Conservation (phyloP, 2,888 invertebrate genomes). For the Andrena flavipes region DNA sequence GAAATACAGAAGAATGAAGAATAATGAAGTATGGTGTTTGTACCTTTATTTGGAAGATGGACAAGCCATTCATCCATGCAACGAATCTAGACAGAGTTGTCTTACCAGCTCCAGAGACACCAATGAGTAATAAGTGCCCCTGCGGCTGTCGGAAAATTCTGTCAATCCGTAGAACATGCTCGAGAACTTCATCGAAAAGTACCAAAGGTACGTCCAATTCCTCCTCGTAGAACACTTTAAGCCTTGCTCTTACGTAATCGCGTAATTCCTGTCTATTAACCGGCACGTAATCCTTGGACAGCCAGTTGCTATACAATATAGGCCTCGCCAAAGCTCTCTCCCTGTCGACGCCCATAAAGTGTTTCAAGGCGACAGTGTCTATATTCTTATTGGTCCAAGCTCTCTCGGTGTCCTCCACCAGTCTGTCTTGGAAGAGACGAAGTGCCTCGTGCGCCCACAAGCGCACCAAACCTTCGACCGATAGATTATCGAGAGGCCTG, state of each 20-base stretch:
- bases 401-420: conserved; percentile 97
- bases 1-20: neutral
- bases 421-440: conserved; percentile 97
- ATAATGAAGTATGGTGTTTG: conserved; percentile 2
- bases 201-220: conserved; percentile 99
- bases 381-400: conserved; percentile 99
- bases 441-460: conserved; percentile 99
- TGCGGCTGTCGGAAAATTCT: conserved; percentile 99
- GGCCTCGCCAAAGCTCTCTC: conserved; percentile 96
- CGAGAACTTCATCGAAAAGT: conserved; percentile 99
- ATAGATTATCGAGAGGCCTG: conserved; percentile 95
- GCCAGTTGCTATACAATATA: conserved; percentile 99
- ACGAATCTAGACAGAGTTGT: conserved; percentile 99
- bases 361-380: conserved; percentile 95
- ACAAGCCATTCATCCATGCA: conserved; percentile 99
- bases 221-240: conserved; percentile 99
- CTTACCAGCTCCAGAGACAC: conserved; percentile 99
- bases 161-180: conserved; percentile 99
- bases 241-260: conserved; percentile 98
- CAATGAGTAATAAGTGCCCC: conserved; percentile 98
- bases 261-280: conserved; percentile 97
- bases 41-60: conserved; percentile 99
- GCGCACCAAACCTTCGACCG: conserved; percentile 97
- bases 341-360: conserved; percentile 95
- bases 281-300: conserved; percentile 98